phyloP scores from a whole-genome alignment of 1,140 invertebrate genomes.

The Eupristina koningsbergeri region DNA sequence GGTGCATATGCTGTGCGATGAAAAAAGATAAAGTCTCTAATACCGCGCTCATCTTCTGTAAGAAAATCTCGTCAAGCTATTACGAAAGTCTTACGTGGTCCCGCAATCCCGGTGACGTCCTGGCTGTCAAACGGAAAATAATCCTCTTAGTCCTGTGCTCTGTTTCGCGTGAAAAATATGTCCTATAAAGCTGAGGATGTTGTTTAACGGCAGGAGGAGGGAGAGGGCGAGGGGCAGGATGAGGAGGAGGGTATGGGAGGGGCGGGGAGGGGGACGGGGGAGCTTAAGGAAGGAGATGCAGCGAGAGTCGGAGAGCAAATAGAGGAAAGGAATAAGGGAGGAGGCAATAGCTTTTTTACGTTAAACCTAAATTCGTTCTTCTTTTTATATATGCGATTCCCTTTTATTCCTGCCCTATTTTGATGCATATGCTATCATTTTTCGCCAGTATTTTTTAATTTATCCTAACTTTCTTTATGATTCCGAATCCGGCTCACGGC shows the following conservation, averaged over 20 bases:
- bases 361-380: too few relatives aligned
- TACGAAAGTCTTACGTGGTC: neutral
- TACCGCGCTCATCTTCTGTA: neutral
- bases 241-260: too few relatives aligned
- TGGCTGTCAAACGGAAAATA: slow-evolving; percentile 9
- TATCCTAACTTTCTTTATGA: slow-evolving; percentile 12
- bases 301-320: too few relatives aligned
- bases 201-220: neutral
- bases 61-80: slow-evolving; percentile 14
- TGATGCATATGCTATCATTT: neutral
- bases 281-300: neutral
- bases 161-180: neutral
- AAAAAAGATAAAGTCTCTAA: slow-evolving; percentile 1
- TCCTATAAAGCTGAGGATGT: slow-evolving; percentile 8
- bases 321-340: neutral
- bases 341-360: neutral
- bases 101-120: neutral
- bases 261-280: too few relatives aligned
- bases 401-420: neutral
- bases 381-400: neutral
- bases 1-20: neutral
- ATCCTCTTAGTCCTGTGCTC: slow-evolving; percentile 28
- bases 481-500: neutral
- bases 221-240: too few relatives aligned
- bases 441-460: slow-evolving; percentile 18